Evolutionary conservation across 2,888 invertebrate genomes (phyloP), one percentile per base, ranked within the genome.

Genomic region (Drosophila nigricruria): DNA sequence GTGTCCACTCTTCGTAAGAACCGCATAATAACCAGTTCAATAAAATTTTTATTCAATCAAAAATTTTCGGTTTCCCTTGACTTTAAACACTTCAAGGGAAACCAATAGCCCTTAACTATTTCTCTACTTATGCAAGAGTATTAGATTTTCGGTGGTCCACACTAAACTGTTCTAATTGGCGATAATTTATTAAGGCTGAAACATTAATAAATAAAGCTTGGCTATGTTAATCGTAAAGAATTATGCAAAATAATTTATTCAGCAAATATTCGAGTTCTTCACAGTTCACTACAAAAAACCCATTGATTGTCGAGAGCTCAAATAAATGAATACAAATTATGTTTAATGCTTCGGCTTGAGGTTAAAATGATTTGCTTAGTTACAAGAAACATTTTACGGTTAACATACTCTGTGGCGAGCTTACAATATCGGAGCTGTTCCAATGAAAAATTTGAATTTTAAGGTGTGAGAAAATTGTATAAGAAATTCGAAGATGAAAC

Each of bases 371-470:
- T 38, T 23, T 43, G 23, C 47, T n/a, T n/a, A 10, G 9, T 25
- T 9, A 25, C 25, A 4, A 25, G n/a, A 27, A 27, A 27, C n/a
- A 47, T 27, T 27, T 27, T n/a, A 45, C 23, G 4, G 3, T 43
- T 25, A n/a, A n/a, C 10, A 10, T 47, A 16, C 53, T 16, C 36
- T 18, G 38, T 1, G 10, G 2, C 27, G 34, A 3, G 10, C 20
- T 10, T 3, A 14, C 20, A 53, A 32, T 8, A 45, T 60, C 14
- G 49, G 30, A 49, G 18, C 47, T 5, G 45, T n/a, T 2, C 9
- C 9, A 20, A 34, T 62, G 45, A 67, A 63, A 18, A 60, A 73
- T 62, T 72, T 54, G 23, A 54, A 64, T 50, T 60, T 60, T 58
- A 30, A 53, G 45, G 27, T 23, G n/a, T 47, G 27, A 40, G 18